Base-by-base conservation (phyloP, 2,113 vertebrate species). In the Canis aureus region DNA sequence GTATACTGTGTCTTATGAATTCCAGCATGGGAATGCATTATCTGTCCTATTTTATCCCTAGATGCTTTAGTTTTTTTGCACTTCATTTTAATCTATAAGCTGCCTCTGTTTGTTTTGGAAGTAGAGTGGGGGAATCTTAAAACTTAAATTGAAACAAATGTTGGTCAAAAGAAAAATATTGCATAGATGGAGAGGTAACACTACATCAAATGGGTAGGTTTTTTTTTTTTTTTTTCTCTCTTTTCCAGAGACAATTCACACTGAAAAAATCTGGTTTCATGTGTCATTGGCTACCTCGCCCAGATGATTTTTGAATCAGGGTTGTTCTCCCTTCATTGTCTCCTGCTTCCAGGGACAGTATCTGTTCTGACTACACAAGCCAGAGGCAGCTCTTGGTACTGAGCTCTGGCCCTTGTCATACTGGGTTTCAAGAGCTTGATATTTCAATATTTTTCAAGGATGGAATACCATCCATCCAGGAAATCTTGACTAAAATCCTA, bases 101-200 rank as follows among this genome's bases (percentile, higher is more conserved):
- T 49, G 16, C 25, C 49, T 97, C 55, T 25, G 11, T 80, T 95
- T 38, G 32, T 94, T 96, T 81, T 73, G 49, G 78, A 94, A 49
- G 62, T 69, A 49, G 29, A 43, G 43, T 43, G 43, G 62, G 80
- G 43, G 27, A 17, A 71, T 86, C 60, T 17, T 96, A 96, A 95
- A 89, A 91, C 55, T 84, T 89, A 76, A 90, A 32, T 84, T 1
- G 69, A 86, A 94, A 67, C 29, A 73, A 94, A 89, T 91, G 53
- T 66, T 89, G 67, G 3, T 66, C 80, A 79, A 67, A 94, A 86
- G 74, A 23, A 93, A 95, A 95, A 81, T 67, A 32, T 53, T 69
- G 0, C 25, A 27, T 25, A 80, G 16, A 86, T 9, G 80, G 84
- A 71, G 3, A 55, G 13, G 11, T 20, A 29, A 57, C 74, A 27